Percentiles rank a stretch among this genome's conserved stretches.
Evolutionary conservation across 23 tunicate species (phyloP).

Genomic region (Trididemnum clinides): DNA sequence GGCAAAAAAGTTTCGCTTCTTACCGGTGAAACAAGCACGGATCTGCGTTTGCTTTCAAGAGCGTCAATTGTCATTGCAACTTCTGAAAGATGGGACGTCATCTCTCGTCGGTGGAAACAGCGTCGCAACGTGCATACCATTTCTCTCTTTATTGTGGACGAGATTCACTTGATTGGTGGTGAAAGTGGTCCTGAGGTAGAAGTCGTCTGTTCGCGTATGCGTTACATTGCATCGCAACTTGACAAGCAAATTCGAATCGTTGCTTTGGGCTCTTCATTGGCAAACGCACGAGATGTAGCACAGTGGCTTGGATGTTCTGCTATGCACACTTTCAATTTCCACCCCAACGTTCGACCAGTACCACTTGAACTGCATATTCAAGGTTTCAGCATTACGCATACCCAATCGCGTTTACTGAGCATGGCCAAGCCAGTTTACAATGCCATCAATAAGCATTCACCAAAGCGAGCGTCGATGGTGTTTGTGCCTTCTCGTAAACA

Average conservation of each 20-base stretch:
- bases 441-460: conserved; percentile 89
- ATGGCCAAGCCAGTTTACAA: conserved; percentile 98
- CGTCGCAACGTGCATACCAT: conserved; percentile 89
- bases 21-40: conserved; percentile 96
- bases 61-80: conserved; percentile 90
- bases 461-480: conserved; percentile 64
- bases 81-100: conserved; percentile 97
- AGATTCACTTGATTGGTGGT: conserved; percentile 94
- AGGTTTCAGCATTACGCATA: conserved; percentile 94
- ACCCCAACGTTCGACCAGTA: conserved; percentile 94
- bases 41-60: conserved; percentile 71
- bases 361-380: conserved; percentile 96
- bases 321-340: conserved; percentile 94
- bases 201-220: conserved; percentile 96
- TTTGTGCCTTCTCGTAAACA: conserved; percentile 97
- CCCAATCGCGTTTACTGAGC: conserved; percentile 82
- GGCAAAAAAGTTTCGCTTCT: conserved; percentile 80
- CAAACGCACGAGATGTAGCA: conserved; percentile 95
- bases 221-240: conserved; percentile 89
- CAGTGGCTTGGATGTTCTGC: conserved; percentile 93
- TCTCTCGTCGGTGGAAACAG: conserved; percentile 97
- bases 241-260: conserved; percentile 88
- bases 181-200: conserved; percentile 98
- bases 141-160: conserved; percentile 90
- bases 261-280: conserved; percentile 95